Percentiles rank a stretch among this genome's conserved stretches.
These are phyloP conservation scores for Hippopotamus amphibius DNA, from an alignment of 2,113 vertebrate species.

Conservation along the genomic window DNA sequence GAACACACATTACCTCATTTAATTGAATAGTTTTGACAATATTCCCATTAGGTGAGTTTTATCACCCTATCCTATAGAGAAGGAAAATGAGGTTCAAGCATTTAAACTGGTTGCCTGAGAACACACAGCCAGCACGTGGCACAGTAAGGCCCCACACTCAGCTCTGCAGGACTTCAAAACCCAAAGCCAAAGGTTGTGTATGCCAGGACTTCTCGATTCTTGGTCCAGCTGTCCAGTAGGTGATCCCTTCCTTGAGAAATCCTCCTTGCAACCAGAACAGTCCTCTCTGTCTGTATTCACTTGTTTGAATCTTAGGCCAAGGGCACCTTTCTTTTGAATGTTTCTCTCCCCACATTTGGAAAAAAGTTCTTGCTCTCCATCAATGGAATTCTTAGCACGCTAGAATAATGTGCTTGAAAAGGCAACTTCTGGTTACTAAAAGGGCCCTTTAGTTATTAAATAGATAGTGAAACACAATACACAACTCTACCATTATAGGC, in stretches of 20 bases:
- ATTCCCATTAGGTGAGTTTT: background rate
- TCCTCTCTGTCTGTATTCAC: background rate
- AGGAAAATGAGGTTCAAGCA: background rate
- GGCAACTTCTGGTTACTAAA: constrained; percentile 46
- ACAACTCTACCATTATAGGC: constrained; percentile 35
- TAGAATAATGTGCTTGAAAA: background rate
- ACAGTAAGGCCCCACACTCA: background rate
- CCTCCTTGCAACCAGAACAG: background rate
- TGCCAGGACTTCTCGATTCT: background rate
- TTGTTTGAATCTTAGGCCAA: background rate
- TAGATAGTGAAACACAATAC: constrained; percentile 57
- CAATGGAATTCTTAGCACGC: constrained; percentile 11
- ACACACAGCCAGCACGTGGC: background rate
- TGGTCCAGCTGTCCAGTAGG: background rate
- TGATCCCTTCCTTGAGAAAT: background rate
- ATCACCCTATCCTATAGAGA: background rate
- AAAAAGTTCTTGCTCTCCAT: constrained; percentile 37
- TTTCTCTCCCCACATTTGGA: background rate
- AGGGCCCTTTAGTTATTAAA: constrained; percentile 39
- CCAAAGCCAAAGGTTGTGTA: background rate
- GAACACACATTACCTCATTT: background rate
- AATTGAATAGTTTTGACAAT: background rate
- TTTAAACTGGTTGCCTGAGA: background rate
- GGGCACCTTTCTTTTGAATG: background rate
- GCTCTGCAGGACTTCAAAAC: background rate